Base-by-base conservation (phyloP, 1,140 invertebrate genomes). In the Cecropterus lyciades region DNA sequence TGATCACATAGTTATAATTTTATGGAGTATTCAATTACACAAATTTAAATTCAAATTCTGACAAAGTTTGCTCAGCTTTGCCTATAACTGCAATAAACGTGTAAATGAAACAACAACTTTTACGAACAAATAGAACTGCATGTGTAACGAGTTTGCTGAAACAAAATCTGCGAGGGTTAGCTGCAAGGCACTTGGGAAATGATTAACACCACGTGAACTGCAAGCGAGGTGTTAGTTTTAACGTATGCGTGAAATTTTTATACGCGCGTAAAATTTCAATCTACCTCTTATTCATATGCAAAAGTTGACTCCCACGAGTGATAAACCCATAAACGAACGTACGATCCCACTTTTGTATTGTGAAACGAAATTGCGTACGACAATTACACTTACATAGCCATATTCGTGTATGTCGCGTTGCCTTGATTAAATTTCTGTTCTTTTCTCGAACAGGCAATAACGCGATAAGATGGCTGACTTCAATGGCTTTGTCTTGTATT, bases 231-330 rank as follows among this genome's bases (percentile, higher is more conserved):
- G 52, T 53, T 57, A 64, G 45, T 69, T 73, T 76, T 82, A 80
- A 85, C 79, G 78, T 79, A 83, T 85, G 79, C 79, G 80, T 85
- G 82, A 83, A 86, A 84, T 80, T 85, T 80, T 70, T 73, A 67
- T 62, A 68, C 62, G 72, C 80, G 76, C 79, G 79, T 86, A 84
- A 85, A 87, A 85, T 85, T 88, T 88, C 84, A 88, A 88, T 88
- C 85, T 84, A 75, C 51, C 70, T 60, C 73, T 77, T 84, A 87
- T 87, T 84, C 83, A 85, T 85, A 88, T 87, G 85, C 81, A 86
- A 85, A 88, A 75, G 67, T 73, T 73, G 69, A 67, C 48, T 80
- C 77, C 72, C 76, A 67, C 42, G 73, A 73, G 77, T 67, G 64
- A 62, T 62, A 51, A 62, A 37, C 45, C 57, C 67, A 42, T 57